Percentiles rank a stretch among this genome's conserved stretches.
These are phyloP conservation scores for Dasyprocta punctata DNA, from an alignment of 2,113 vertebrate genomes.

Conservation along the genomic window DNA sequence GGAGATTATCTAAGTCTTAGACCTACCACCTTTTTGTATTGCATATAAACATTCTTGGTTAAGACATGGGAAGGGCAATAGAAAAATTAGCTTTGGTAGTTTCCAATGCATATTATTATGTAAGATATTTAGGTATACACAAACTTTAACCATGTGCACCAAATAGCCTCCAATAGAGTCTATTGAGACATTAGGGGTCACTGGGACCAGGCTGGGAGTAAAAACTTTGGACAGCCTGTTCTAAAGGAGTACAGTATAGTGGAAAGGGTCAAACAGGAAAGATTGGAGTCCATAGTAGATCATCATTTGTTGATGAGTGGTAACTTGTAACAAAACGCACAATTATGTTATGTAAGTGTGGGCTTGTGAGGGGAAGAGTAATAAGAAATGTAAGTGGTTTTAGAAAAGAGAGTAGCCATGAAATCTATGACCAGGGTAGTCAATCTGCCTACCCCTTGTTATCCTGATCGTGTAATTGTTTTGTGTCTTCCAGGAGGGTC, in stretches of 20 bases:
- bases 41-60: background rate
- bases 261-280: background rate
- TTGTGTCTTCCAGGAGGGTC: background rate
- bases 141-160: background rate
- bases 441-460: background rate
- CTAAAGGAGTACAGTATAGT: background rate
- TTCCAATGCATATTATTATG: background rate
- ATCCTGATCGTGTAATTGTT: background rate
- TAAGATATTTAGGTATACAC: constrained; percentile 5
- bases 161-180: too few relatives aligned
- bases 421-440: background rate
- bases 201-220: background rate
- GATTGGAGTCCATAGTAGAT: background rate
- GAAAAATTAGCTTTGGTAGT: background rate
- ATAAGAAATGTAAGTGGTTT: background rate
- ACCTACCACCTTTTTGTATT: background rate
- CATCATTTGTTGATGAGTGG: background rate
- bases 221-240: background rate
- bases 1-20: background rate
- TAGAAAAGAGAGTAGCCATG: background rate
- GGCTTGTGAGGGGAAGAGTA: background rate
- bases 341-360: background rate
- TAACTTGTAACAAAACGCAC: background rate
- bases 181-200: background rate
- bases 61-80: background rate